Evolutionary conservation across 2,113 vertebrate species (phyloP).

Genomic region (Chlorocebus sabaeus): DNA sequence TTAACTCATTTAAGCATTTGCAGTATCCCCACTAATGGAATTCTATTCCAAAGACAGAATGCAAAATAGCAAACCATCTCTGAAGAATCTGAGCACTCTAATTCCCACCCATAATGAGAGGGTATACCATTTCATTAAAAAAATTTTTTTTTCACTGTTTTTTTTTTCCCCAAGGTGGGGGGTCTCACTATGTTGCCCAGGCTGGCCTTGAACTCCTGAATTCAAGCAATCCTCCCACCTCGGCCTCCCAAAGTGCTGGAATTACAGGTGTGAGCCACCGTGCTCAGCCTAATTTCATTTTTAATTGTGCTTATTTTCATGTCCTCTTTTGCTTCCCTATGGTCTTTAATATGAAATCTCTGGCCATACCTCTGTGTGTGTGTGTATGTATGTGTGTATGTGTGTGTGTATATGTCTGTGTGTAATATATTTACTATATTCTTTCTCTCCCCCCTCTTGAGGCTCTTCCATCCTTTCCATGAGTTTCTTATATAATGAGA

Average conservation of each 20-base stretch:
- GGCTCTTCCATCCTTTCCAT: not conserved
- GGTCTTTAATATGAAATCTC: not conserved
- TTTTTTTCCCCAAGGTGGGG: too few relatives aligned
- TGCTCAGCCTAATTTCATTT: too few relatives aligned
- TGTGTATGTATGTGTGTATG: not conserved
- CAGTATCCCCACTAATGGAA: not conserved
- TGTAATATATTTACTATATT: too few relatives aligned
- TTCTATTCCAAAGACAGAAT: not conserved
- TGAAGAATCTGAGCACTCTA: not conserved
- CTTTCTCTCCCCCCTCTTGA: too few relatives aligned
- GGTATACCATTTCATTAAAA: not conserved
- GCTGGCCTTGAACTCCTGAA: too few relatives aligned
- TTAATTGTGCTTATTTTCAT: not conserved
- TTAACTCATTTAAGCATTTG: not conserved
- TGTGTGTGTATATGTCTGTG: not conserved
- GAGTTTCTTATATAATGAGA: not conserved
- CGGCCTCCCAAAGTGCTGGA: too few relatives aligned
- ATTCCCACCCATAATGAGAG: not conserved
- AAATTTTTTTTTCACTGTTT: too few relatives aligned
- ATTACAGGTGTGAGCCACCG: too few relatives aligned
- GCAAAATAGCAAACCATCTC: not conserved
- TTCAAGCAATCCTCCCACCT: too few relatives aligned
- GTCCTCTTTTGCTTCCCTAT: not conserved
- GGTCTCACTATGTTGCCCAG: too few relatives aligned
- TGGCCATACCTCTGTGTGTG: not conserved